Evolutionary conservation across 2,797 vertebrate genomes (phyloP), one percentile per base, ranked within the genome.

Genomic region (Propithecus deckenii): DNA sequence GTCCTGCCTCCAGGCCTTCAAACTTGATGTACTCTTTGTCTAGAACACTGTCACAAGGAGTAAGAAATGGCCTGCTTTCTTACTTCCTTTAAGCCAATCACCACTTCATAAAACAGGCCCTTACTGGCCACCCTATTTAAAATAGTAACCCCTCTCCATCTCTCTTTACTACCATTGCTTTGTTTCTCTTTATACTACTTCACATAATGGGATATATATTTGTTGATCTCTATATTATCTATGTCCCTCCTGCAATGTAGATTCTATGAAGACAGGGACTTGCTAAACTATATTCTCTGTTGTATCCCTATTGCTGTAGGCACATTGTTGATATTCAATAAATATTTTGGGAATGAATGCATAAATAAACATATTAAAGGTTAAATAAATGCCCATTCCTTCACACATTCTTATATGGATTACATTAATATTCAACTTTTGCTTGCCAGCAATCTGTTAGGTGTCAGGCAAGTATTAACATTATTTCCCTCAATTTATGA

Each of bases 261-360:
- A 52, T 50, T 63, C 18, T 38, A 48, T 38, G 32, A 52, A 74
- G n/a, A 93, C 6, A 86, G 28, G 15, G n/a, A 63, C 18, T 55
- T 90, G 57, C 50, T 94, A 52, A 72, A 71, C 5, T 91, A 86
- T 95, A n/a, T 78, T 91, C 71, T 84, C 28, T 92, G 14, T 89
- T 87, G 20, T 75, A 75, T 80, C 50, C 25, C 43, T 20, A 52
- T 65, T 80, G 50, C 5, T 11, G 20, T 17, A 91, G 41, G 11
- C 12, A 76, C 10, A 80, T 59, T 30, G 38, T 48, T 93, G 15
- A 50, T 74, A 88, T 75, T 89, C 61, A 81, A 35, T 74, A 93
- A 92, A 38, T 87, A 87, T 76, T 86, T 86, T 22, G 52, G 57
- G 4, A 72, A 28, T 38, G 4, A 83, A 83, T 76, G 17, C 38